Percentiles rank a stretch among this genome's conserved stretches.
These are phyloP conservation scores for Diaprepes abbreviatus DNA, from an alignment of 2,888 invertebrate species.

Conservation along the genomic window DNA sequence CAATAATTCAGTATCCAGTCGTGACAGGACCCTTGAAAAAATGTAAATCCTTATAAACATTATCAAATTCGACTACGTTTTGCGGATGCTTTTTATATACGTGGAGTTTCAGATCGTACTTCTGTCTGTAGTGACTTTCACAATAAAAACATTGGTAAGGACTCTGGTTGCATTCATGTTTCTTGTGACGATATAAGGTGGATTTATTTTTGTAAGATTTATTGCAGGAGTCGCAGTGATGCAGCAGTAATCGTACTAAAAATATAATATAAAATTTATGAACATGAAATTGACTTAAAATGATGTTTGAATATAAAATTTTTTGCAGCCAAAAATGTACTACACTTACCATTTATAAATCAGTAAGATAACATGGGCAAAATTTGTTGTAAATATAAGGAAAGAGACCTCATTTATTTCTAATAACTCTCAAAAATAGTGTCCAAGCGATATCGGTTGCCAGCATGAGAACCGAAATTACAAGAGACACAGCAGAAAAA, in stretches of 20 bases:
- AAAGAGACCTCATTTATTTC: no score
- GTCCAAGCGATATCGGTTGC: no score
- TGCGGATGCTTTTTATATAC: conserved; percentile 56
- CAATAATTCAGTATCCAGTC: conserved; percentile 3
- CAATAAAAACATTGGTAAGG: conserved; percentile 82
- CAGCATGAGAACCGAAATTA: no score
- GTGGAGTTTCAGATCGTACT: conserved; percentile 56
- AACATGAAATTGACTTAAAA: no score
- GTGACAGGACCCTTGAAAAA: conserved; percentile 27
- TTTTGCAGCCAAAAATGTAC: no score
- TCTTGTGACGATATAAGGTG: conserved; percentile 69
- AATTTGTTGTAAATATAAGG: no score
- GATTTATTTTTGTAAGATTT: conserved; percentile 50
- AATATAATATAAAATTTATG: no score
- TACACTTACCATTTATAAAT: no score
- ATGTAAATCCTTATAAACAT: conserved; percentile 44
- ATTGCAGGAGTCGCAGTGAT: conserved; percentile 44
- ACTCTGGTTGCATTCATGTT: conserved; percentile 80
- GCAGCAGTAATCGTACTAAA: conserved; percentile 14
- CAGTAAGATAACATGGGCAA: no score
- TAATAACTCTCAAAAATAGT: no score
- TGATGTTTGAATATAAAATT: no score
- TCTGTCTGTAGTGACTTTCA: conserved; percentile 46
- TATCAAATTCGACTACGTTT: conserved; percentile 41
- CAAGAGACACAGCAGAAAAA: no score